Conservation (phyloP, 2,888 invertebrate genomes). For the Drosophila mayaguana region DNA sequence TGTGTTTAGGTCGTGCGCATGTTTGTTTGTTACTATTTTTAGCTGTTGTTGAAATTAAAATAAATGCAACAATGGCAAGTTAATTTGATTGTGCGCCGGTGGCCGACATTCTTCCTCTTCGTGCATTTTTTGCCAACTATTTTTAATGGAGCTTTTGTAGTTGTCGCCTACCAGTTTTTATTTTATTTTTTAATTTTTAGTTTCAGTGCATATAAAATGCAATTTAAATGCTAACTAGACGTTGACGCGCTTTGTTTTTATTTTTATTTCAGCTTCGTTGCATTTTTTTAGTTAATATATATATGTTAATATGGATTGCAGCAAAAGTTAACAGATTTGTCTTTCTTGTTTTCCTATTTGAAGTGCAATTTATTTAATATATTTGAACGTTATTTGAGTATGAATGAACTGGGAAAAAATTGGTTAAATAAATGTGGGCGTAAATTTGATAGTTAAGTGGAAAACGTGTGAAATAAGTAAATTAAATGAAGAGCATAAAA, state of each 20-base stretch:
- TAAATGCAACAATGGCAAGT: slow-evolving; percentile 74
- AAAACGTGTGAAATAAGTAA: background rate
- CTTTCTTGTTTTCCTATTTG: background rate
- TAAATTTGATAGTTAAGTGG: background rate
- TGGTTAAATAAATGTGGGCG: background rate
- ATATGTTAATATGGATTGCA: slow-evolving; percentile 18
- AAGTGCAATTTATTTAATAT: slow-evolving; percentile 30
- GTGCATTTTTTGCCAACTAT: slow-evolving; percentile 26
- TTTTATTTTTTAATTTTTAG: background rate
- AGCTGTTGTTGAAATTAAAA: slow-evolving; percentile 75
- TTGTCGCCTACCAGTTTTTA: slow-evolving; percentile 31
- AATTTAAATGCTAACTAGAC: slow-evolving; percentile 73
- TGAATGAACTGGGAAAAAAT: slow-evolving; percentile 6
- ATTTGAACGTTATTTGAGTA: slow-evolving; percentile 24
- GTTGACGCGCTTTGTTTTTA: slow-evolving; percentile 19
- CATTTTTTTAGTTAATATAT: slow-evolving; percentile 44
- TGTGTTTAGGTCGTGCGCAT: slow-evolving; percentile 31
- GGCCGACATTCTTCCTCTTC: slow-evolving; percentile 28
- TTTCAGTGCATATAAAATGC: slow-evolving; percentile 48
- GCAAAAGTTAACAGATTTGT: slow-evolving; percentile 23
- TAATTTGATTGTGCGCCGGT: slow-evolving; percentile 67
- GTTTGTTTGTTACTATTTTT: slow-evolving; percentile 68
- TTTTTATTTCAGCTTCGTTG: slow-evolving; percentile 1
- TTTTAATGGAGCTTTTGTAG: slow-evolving; percentile 53
- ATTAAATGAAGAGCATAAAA: no score